Conservation (phyloP, 2,797 vertebrate species). For the Hyperoplus lanceolatus region DNA sequence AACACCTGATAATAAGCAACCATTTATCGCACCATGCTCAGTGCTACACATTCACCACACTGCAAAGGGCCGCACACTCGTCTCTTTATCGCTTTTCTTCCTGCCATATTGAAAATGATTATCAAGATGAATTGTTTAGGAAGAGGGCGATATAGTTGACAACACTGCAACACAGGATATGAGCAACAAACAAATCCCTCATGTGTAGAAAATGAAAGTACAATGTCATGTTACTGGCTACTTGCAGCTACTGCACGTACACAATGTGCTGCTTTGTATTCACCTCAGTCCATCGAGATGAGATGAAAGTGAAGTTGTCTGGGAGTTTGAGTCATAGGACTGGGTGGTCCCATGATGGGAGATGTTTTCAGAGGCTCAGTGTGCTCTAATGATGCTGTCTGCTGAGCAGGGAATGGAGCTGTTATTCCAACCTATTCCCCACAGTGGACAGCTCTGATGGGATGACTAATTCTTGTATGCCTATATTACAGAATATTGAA, state of each 20-base stretch:
- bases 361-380: conserved; percentile 59
- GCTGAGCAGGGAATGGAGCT: conserved; percentile 53
- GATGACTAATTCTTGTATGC: conserved; percentile 54
- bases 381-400: conserved; percentile 63
- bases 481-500: conserved; percentile 32
- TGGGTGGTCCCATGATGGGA: conserved; percentile 70
- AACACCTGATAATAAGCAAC: conserved; percentile 59
- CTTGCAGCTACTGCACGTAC: conserved; percentile 25
- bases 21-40: conserved; percentile 15
- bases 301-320: conserved; percentile 71
- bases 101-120: conserved; percentile 41
- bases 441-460: conserved; percentile 47
- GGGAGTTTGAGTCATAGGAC: conserved; percentile 69
- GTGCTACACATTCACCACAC: conserved; percentile 39
- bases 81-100: conserved; percentile 20
- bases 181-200: conserved; percentile 37
- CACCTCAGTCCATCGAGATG: conserved; percentile 46
- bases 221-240: conserved; percentile 47
- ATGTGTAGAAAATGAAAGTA: conserved; percentile 15
- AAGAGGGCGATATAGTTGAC: conserved; percentile 30
- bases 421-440: conserved; percentile 71
- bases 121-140: conserved; percentile 36
- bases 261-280: conserved; percentile 63
- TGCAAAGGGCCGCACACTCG: conserved; percentile 20
- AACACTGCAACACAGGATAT: conserved; percentile 14